Percentiles rank a stretch among this genome's conserved stretches.
Evolutionary conservation across 2,888 invertebrate genomes (phyloP).

Genomic region (Allacma fusca): DNA sequence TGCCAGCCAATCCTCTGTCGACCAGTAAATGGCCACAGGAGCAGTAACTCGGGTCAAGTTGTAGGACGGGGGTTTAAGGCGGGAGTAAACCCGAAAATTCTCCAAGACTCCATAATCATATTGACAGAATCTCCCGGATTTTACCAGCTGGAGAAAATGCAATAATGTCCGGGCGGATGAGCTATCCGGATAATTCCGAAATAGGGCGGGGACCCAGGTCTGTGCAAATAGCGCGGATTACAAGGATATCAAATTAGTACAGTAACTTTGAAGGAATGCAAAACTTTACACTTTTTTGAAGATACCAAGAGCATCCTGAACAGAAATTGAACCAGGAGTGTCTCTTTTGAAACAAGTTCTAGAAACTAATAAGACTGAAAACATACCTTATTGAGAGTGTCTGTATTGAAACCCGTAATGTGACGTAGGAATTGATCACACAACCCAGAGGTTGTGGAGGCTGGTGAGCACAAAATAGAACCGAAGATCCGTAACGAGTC

Average conservation of each 20-base stretch:
- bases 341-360: no score
- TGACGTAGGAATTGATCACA: slow-evolving; percentile 26
- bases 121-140: slow-evolving; percentile 64
- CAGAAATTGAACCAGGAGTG: no score
- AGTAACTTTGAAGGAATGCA: no score
- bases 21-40: slow-evolving; percentile 74
- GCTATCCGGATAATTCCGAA: slow-evolving; percentile 77
- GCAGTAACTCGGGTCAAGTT: slow-evolving; percentile 49
- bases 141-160: slow-evolving; percentile 74
- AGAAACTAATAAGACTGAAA: no score
- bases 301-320: no score
- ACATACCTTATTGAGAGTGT: slow-evolving; percentile 12
- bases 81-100: slow-evolving; percentile 51
- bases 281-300: no score
- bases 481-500: slow-evolving; percentile 7
- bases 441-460: background rate
- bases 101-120: slow-evolving; percentile 62
- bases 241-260: no score
- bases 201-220: slow-evolving; percentile 72
- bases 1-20: slow-evolving; percentile 72
- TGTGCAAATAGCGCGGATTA: no score
- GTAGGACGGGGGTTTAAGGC: slow-evolving; percentile 49
- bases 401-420: background rate
- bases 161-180: slow-evolving; percentile 76
- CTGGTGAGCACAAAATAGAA: slow-evolving; percentile 9